Evolutionary conservation across 2,113 vertebrate species (phyloP), one percentile per base, ranked within the genome.

Genomic region (Coryphaenoides rupestris): DNA sequence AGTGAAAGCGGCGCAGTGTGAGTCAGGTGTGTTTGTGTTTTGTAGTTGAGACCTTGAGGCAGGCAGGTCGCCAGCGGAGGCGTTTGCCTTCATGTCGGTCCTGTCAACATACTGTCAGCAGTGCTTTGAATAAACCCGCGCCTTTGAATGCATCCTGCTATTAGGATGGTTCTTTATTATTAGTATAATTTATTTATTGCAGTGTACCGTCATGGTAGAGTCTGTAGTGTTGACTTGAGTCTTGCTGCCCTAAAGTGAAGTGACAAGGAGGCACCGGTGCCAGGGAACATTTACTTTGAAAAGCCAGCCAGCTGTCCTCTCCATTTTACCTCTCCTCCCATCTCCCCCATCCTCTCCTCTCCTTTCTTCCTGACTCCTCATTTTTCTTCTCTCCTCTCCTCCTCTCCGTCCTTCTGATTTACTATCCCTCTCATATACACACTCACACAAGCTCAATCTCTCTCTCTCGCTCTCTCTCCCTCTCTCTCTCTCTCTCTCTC

Each of bases 231-330:
- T 57, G 21, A 22, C 28, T 33, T 46, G 24, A 21, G 55, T 21
- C 58, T 21, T 54, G 19, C 45, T 49, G 22, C 24, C 70, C 40
- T 16, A 28, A 60, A 54, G 19, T 58, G 45, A 12, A 66, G 56
- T 28, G 28, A 66, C 59, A 26, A 68, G 22, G 28, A 3, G 73
- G 70, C 13, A 14, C 13, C 52, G 12, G 52, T 54, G 9, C 84
- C 58, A 50, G 24, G 9, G 13, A 58, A 81, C 88, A 91, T 76
- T 90, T 90, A 91, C 82, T 85, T 72, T 91, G 86, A 89, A 87
- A 85, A 46, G 63, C 60, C 19, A 64, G 60, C 60, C 26, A 72
- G 73, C 65, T 65, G 47, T 69, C n/a, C 3, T 24, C 54, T 56
- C 72, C 61, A 24, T 54, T 57, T 49, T 49, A 59, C 22, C 53